These are phyloP conservation scores for Drosophila auraria DNA, from an alignment of 1,140 invertebrate species.

Conservation along the genomic window DNA sequence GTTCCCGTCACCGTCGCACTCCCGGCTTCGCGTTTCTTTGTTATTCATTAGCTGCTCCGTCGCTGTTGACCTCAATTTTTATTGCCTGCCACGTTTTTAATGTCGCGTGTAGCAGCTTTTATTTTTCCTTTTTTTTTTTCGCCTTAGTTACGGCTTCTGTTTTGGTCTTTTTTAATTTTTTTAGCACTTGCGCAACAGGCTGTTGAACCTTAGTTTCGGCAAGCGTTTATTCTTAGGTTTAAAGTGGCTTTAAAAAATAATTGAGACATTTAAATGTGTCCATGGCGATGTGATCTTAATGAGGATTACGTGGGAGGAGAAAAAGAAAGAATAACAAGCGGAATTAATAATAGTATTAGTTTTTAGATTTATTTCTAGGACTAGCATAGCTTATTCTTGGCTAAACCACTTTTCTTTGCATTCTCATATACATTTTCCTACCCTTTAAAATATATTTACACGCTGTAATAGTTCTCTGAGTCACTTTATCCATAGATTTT, in stretches of 20 bases:
- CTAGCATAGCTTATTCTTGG: too few relatives aligned
- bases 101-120: slow-evolving; percentile 74
- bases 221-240: slow-evolving; percentile 8
- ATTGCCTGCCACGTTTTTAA: slow-evolving; percentile 81
- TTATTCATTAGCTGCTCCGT: slow-evolving; percentile 74
- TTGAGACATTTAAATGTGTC: slow-evolving; percentile 25
- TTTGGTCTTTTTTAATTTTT: slow-evolving; percentile 12
- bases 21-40: slow-evolving; percentile 51
- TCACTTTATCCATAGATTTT: not conserved
- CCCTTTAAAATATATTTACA: not conserved
- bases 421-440: too few relatives aligned
- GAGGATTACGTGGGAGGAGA: slow-evolving; percentile 21
- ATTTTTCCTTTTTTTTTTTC: slow-evolving; percentile 19
- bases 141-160: slow-evolving; percentile 1
- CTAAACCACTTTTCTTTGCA: too few relatives aligned
- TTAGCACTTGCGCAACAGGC: slow-evolving; percentile 70
- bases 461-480: too few relatives aligned
- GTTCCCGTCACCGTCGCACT: not conserved
- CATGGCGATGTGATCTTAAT: slow-evolving; percentile 3
- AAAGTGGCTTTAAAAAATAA: slow-evolving; percentile 9
- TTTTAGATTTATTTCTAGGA: too few relatives aligned
- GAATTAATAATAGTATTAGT: not conserved
- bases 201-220: slow-evolving; percentile 67
- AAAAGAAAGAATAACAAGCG: not conserved
- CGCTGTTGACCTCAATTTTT: slow-evolving; percentile 81